phyloP scores from a whole-genome alignment of 1,140 invertebrate genomes.

The Drosophila subpulchrella region DNA sequence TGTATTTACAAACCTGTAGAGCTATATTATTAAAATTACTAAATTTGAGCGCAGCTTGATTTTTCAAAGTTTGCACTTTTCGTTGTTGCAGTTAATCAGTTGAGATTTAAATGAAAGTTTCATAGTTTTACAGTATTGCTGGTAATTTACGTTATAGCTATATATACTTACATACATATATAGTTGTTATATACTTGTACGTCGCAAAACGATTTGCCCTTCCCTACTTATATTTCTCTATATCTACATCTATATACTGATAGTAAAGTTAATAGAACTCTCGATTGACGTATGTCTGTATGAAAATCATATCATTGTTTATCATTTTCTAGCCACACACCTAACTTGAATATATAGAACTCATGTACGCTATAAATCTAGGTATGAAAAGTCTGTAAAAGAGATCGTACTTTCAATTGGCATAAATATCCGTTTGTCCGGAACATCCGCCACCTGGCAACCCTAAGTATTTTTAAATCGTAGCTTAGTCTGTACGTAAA shows the following conservation, averaged over 20 bases:
- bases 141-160: conserved; percentile 29
- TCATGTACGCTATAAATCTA: conserved; percentile 6
- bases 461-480: conserved; percentile 4
- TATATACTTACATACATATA: conserved; percentile 23
- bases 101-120: conserved; percentile 46
- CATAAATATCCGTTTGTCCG: conserved; percentile 7
- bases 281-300: conserved; percentile 49
- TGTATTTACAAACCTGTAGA: conserved; percentile 48
- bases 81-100: conserved; percentile 57
- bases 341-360: not conserved
- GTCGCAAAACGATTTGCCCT: conserved; percentile 17
- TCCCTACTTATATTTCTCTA: conserved; percentile 21
- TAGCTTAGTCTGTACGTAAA: conserved; percentile 19
- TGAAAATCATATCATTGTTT: conserved; percentile 25
- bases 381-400: conserved; percentile 18
- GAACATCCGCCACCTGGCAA: not conserved
- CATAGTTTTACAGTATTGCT: conserved; percentile 40
- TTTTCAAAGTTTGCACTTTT: conserved; percentile 58
- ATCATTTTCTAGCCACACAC: conserved; percentile 7
- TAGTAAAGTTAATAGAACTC: conserved; percentile 53
- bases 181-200: conserved; percentile 32
- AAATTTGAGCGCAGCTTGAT: conserved; percentile 43
- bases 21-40: conserved; percentile 12
- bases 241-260: conserved; percentile 28
- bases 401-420: conserved; percentile 12